Base-by-base conservation (phyloP, 2,113 vertebrate genomes). In the Acanthisitta chloris region DNA sequence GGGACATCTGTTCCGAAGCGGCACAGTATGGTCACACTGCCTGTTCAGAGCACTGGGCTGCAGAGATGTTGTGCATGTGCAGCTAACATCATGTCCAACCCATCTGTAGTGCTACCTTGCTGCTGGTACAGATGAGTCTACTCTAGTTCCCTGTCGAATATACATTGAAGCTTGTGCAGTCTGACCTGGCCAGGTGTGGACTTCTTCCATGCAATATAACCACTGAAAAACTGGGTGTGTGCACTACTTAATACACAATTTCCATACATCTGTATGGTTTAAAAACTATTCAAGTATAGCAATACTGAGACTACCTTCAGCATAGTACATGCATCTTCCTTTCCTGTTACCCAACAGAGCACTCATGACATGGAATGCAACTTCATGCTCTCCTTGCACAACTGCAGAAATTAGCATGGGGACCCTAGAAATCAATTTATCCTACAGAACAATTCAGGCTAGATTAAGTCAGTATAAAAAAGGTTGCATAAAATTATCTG, bases 71-170 rank as follows among this genome's bases (percentile, higher is more conserved):
- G 31, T 54, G 45, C 15, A 3, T 0, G 7, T 24, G 33, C 20
- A 29, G 69, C n/a, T 38, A 59, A 81, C 58, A 81, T 15, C 34
- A 49, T 1, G 0, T 12, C 14, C 61, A 57, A n/a, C 14, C 17
- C 31, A 54, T 4, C 45, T 12, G 13, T 1, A 55, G 29, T 0
- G 34, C 62, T 17, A 67, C 55, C 64, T 9, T 28, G 10, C 0
- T 49, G 31, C 48, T 0, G 0, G 29, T 19, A 43, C 2, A 36
- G 64, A 55, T 4, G 26, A 17, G 17, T 24, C 18, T 57, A 28
- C 42, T 49, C 55, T 1, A 31, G 33, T 2, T 20, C 21, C 34
- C 42, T 36, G 49, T 24, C 43, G 34, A 64, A 34, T 10, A 72
- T 21, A 4, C 71, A 40, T 15, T 12, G 10, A 49, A 73, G 28